Evolutionary conservation across 2,797 vertebrate species (phyloP), one percentile per base, ranked within the genome.

Genomic region (Holocentrus rufus): DNA sequence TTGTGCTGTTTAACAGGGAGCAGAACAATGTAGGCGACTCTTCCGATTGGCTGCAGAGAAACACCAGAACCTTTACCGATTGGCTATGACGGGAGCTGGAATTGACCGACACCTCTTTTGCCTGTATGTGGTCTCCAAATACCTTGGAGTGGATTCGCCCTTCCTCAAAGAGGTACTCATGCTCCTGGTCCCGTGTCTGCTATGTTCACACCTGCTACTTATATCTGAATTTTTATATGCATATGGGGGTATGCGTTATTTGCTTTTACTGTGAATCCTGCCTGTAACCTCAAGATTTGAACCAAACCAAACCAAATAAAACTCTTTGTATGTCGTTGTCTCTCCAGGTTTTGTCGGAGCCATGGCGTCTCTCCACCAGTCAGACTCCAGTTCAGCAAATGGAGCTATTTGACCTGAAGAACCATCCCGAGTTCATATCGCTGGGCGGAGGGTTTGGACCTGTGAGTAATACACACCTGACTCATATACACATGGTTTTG

Each of bases 101-200:
- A 92, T 96, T 0, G 96, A 97, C 89, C 85, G 96, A 2, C 96
- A 97, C 82, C 95, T 97, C 65, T 97, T 97, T 79, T 96, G 96
- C 25, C 94, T 97, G 6, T 95, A 95, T 2, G 91, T 97, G 15
- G 93, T 95, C 56, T 96, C 96, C 58, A 94, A 95, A 36, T 95
- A 97, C 81, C 87, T 97, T 36, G 94, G 92, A 0, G 85, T 95
- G 61, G 94, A 95, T 27, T 95, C 96, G 0, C 93, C 95, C 1
- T 97, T 97, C 87, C 92, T 97, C 23, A 92, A 92, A 68, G 93
- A 97, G 93, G 96, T 97, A 47, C 20, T 31, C 1, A 2, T n/a
- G n/a, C n/a, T n/a, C n/a, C n/a, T n/a, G n/a, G n/a, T 3, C 31
- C 31, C 31, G 31, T 34, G 31, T 5, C 31, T 1, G 31, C 5